Evolutionary conservation across 2,888 invertebrate species (phyloP), one percentile per base, ranked within the genome.

Genomic region (Dynastes maya): DNA sequence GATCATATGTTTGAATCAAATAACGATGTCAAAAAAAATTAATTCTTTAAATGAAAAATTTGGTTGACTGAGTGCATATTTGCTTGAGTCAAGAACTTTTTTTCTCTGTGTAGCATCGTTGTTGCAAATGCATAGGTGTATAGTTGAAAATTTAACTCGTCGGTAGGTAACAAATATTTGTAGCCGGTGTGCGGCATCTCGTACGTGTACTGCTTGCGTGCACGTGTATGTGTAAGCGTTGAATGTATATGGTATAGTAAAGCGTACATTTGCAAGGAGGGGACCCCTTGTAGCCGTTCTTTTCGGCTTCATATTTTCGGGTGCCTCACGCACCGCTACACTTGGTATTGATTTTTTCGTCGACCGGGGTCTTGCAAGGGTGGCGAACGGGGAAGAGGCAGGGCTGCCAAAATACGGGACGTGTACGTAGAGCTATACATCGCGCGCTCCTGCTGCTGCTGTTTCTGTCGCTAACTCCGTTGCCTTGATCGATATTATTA

Each of bases 261-360:
- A 74, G 72, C n/a, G 61, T 61, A 74, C 22, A 58, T 72, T 58
- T 72, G 63, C 80, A 80, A 81, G 76, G 22, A 78, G 55, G 65
- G 72, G 40, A 51, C 55, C 78, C 72, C 72, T 78, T 77, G 61
- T 74, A 74, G 72, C 27, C 72, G 72, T 78, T 78, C 78, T 77
- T 75, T 77, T 76, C 58, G 45, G 79, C 77, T 68, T 77, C 79
- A 70, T 74, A 76, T 79, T 82, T 83, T 83, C 76, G 82, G 82
- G 79, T 82, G 81, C 81, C 74, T 80, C 79, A 83, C 82, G 83
- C 83, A 82, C 82, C 81, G 82, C 81, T 80, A 80, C 80, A 83
- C 83, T 83, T 83, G 80, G 82, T 84, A 84, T 85, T 84, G 84
- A 84, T 85, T 85, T 85, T 84, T 85, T 83, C 83, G 82, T 79